Base-by-base conservation (phyloP, 2,113 vertebrate species). In the Neopipo cinnamomea region DNA sequence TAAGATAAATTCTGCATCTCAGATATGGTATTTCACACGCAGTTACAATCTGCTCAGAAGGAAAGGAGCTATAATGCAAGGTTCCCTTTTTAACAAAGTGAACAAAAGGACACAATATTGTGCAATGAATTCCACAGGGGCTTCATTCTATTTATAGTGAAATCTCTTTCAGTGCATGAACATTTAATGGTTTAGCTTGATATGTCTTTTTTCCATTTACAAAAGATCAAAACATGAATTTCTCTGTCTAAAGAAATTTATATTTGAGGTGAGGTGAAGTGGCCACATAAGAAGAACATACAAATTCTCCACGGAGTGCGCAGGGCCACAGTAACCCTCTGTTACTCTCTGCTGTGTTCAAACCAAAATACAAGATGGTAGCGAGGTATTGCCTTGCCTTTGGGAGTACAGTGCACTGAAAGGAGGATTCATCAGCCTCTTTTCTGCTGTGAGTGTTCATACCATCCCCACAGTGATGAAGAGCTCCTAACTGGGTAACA, bases 1-100 rank as follows among this genome's bases (percentile, higher is more conserved):
- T 28, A 47, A 89, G 91, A 86, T 68, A 71, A 94, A 92, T 37
- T 73, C 79, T 83, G 12, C 59, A 46, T 82, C 89, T 87, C 91
- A 67, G 55, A 95, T 42, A 28, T 0, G 15, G 9, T 35, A 59
- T 91, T 93, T 85, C 73, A 72, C 3, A 15, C 59, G n/a, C 50
- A 63, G 65, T 67, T 83, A 83, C 85, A 93, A 85, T 62, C 86
- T 71, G 23, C 42, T 91, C 5, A 6, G 73, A 85, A 91, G 72
- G 31, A 89, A 93, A 80, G 56, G 19, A 73, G 30, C 35, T 78
- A 14, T 15, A 77, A 74, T 3, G 15, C 73, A 56, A 76, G 44
- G 52, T 56, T 91, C 70, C 47, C 68, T 80, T 82, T 81, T 87
- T 63, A 84, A 92, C 75, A 84, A 53, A 77, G 55, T 81, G 80